Evolutionary conservation across 2,888 invertebrate genomes (phyloP), one percentile per base, ranked within the genome.

Genomic region (Masnerella sp.): DNA sequence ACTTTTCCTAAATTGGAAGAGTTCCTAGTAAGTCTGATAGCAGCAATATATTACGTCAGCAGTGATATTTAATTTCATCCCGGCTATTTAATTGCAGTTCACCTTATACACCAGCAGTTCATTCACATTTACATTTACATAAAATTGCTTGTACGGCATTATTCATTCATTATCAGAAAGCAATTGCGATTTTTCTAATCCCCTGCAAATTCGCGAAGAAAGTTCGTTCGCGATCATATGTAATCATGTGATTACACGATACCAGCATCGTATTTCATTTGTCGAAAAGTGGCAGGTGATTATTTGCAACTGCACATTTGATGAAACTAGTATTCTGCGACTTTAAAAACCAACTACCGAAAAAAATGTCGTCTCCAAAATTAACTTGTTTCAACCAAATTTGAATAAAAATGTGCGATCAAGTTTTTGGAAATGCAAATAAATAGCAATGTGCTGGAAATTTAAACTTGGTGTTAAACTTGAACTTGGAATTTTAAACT

Each of bases 191-290:
- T 45, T n/a, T 3, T 47, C 4, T 11, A 30, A 28, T 47, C 28
- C 47, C 28, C 30, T 47, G 47, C 14, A 17, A 14, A 28, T 47
- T 17, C 20, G 42, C 36, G 36, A 36, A 36, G 36, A 36, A 36
- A 36, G 36, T 36, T 36, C 36, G 7, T 4, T 12, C 14, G 8
- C 8, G 14, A 36, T 36, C 36, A 14, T 15, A 8, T 36, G 14
- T 36, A 36, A 36, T 36, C 36, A 5, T 14, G n/a, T 36, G 36
- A 36, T 36, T 36, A 36, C 36, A 36, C 36, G 36, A 36, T 14
- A 14, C 5, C 4, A 15, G 14, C 14, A 36, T 36, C 12, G 5
- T 36, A 14, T 36, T 14, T 36, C 36, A 36, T 36, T 36, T 12
- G 36, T 14, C 15, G 12, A 5, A 15, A 12, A 36, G 15, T 14